Evolutionary conservation across 2,113 vertebrate species (phyloP), one percentile per base, ranked within the genome.

Genomic region (Trichomycterus rosablanca): DNA sequence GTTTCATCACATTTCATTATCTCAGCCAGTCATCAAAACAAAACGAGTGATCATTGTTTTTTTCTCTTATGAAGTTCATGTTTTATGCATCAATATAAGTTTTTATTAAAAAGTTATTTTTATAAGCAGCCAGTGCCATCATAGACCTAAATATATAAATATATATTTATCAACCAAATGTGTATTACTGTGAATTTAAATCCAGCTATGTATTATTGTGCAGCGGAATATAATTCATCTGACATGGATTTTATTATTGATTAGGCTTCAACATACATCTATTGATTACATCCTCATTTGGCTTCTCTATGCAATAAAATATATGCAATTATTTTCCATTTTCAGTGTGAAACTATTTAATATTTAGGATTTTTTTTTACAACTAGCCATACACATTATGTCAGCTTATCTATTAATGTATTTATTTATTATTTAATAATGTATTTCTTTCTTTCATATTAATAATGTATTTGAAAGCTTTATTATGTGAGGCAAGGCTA

Each of bases 231-330:
- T 32, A 32, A 55, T 56, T 49, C 15, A 44, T 42, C 51, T 57
- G 53, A 24, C 9, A 18, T 61, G 22, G 42, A 56, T 61, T 39
- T 68, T 42, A 64, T 61, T 12, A 48, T 18, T 44, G 48, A 52
- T 65, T 66, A n/a, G 10, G 66, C 69, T 59, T 19, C 43, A 18
- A 59, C 45, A 67, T 51, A 46, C 48, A 54, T 64, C 30, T 10
- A 52, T 45, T 43, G 30, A 68, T 72, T 70, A 7, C 50, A 78
- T 81, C 72, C 68, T 64, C 78, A 56, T 77, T 77, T 67, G 67
- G 86, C 86, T 84, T 86, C 70, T 84, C 86, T 86, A 86, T 88
- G 86, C 86, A 88, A 84, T 57, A 61, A 37, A 50, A 61, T 76
- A 83, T 84, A 86, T 85, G 84, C 83, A 87, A 83, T 63, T 82